phyloP scores from a whole-genome alignment of 1,140 invertebrate genomes.

The Nylanderia fulva region DNA sequence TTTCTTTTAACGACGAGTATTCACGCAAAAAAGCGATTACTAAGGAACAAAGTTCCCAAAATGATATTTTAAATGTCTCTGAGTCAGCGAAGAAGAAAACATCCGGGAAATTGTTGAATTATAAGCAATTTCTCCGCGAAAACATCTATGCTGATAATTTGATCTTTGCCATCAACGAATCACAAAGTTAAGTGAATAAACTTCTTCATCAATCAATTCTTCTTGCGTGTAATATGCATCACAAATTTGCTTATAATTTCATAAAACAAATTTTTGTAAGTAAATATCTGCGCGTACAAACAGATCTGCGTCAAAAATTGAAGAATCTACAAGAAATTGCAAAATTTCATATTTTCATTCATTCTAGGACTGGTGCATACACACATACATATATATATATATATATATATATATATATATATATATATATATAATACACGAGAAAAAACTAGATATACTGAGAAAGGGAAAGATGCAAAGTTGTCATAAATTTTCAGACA shows the following conservation, averaged over 20 bases:
- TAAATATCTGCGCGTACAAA: background rate
- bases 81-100: conserved; percentile 11
- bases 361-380: background rate
- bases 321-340: background rate
- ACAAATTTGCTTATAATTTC: background rate
- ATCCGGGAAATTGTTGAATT: conserved; percentile 9
- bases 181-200: background rate
- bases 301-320: background rate
- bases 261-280: background rate
- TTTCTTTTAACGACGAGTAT: background rate
- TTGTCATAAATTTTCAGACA: conserved; percentile 6
- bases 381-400: background rate
- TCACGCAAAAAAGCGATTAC: background rate
- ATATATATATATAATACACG: background rate
- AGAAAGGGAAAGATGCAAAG: background rate
- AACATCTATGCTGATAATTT: background rate
- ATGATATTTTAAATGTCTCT: background rate
- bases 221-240: background rate
- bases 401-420: background rate
- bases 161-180: conserved; percentile 3
- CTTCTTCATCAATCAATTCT: background rate
- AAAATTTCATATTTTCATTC: background rate
- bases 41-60: background rate
- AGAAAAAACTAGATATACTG: background rate
- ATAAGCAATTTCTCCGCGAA: background rate